Percentiles rank a stretch among this genome's conserved stretches.
These are phyloP conservation scores for Platichthys stellatus DNA, from an alignment of 2,113 vertebrate species.

Conservation along the genomic window DNA sequence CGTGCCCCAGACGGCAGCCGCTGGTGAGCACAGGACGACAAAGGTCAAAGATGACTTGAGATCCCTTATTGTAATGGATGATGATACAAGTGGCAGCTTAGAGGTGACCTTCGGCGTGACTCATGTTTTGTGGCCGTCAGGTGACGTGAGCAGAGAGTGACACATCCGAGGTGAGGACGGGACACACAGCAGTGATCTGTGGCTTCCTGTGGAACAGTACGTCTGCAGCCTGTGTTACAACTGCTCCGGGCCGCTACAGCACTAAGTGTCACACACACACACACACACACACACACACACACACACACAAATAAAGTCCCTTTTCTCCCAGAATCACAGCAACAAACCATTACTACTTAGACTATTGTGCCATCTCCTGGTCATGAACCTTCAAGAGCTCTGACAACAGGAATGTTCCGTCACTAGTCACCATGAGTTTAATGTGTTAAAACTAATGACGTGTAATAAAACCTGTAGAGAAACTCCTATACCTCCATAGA, in stretches of 20 bases:
- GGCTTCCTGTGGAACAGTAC: conserved; percentile 62
- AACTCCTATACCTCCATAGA: not conserved
- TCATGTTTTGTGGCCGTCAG: conserved; percentile 6
- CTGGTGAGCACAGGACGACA: not conserved
- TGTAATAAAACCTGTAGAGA: not conserved
- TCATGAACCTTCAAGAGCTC: not conserved
- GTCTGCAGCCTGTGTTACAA: conserved; percentile 14
- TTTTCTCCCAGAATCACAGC: too few relatives aligned
- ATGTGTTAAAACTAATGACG: not conserved
- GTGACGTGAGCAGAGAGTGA: not conserved
- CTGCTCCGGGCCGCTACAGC: not conserved
- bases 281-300: not conserved
- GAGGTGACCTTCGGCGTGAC: conserved; percentile 23
- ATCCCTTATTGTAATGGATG: not conserved
- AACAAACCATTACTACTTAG: not conserved
- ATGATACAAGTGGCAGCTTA: not conserved
- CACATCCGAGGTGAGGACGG: conserved; percentile 23
- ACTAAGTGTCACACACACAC: not conserved
- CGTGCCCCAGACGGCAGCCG: not conserved
- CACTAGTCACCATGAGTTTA: not conserved
- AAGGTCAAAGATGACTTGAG: not conserved
- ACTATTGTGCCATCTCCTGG: conserved; percentile 51
- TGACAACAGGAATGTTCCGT: not conserved
- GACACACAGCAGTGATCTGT: conserved; percentile 36
- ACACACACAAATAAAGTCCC: too few relatives aligned